Conservation (phyloP, 2,113 vertebrate genomes). For the Oncorhynchus gorbuscha region DNA sequence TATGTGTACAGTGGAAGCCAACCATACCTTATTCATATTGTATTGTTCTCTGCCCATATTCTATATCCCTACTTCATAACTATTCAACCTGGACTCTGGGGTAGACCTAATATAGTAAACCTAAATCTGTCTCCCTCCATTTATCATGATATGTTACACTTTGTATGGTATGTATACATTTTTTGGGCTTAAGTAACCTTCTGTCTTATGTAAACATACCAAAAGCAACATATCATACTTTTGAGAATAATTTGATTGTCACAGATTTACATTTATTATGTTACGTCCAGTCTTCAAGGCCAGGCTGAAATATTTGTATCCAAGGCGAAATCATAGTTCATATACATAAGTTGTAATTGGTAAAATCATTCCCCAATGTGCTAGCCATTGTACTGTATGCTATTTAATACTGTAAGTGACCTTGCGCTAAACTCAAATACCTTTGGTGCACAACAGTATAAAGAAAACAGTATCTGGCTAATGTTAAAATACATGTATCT, state of each 20-base stretch:
- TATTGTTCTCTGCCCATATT: too few species aligned
- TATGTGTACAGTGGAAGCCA: constrained; percentile 3
- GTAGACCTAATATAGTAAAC: too few species aligned
- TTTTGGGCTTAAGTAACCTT: too few species aligned
- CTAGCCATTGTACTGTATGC: constrained; percentile 30
- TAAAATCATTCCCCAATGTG: not conserved
- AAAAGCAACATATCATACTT: too few species aligned
- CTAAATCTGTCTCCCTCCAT: too few species aligned
- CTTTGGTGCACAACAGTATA: constrained; percentile 44
- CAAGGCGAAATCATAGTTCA: constrained; percentile 43
- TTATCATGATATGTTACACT: too few species aligned
- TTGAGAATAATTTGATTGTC: too few species aligned
- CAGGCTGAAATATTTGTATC: constrained; percentile 22
- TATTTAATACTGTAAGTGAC: constrained; percentile 39
- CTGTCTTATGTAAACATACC: too few species aligned
- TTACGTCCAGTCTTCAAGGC: not conserved
- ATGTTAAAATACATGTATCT: not conserved
- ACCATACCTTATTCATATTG: not conserved
- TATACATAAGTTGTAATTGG: constrained; percentile 8
- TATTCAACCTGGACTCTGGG: too few species aligned
- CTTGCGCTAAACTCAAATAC: constrained; percentile 38
- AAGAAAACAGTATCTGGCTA: constrained; percentile 55
- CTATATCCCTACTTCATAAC: too few species aligned
- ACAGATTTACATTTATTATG: too few species aligned
- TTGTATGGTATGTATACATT: too few species aligned